Conservation (phyloP, 2,113 vertebrate species). For the Scomber scombrus region DNA sequence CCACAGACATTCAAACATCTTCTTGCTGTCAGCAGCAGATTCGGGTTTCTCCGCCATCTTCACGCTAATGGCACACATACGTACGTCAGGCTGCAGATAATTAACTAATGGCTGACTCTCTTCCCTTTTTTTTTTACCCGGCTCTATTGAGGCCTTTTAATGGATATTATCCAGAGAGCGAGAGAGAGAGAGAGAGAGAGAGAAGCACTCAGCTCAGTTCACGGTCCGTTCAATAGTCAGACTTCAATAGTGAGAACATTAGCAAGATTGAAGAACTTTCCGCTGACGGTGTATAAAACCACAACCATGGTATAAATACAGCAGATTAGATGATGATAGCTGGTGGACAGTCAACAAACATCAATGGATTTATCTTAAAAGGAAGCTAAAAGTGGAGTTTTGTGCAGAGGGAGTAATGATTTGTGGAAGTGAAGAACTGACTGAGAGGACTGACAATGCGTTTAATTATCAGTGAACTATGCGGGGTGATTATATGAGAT, state of each 20-base stretch:
- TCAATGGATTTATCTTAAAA: background rate
- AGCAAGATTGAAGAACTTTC: conserved; percentile 30
- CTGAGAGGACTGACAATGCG: background rate
- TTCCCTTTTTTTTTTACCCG: conserved; percentile 14
- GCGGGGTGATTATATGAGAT: too few relatives aligned
- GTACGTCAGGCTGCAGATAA: conserved; percentile 53
- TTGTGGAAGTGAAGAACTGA: background rate
- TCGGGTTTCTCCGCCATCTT: conserved; percentile 4
- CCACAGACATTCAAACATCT: conserved; percentile 6
- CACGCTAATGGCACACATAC: conserved; percentile 30
- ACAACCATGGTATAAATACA: background rate
- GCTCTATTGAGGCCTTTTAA: conserved; percentile 25
- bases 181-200: background rate
- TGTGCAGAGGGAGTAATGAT: background rate
- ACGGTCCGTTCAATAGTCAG: conserved; percentile 44
- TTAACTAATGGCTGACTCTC: conserved; percentile 63
- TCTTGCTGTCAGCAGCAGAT: conserved; percentile 34
- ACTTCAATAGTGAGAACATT: conserved; percentile 31
- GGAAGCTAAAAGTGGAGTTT: conserved; percentile 11
- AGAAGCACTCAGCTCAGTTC: conserved; percentile 46
- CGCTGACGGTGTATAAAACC: background rate
- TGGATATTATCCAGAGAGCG: conserved; percentile 9
- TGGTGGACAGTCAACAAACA: background rate
- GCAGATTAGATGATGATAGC: background rate
- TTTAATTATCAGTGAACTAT: background rate